Evolutionary conservation across 2,888 invertebrate species (phyloP).

Genomic region (Eurytoma adleriae): DNA sequence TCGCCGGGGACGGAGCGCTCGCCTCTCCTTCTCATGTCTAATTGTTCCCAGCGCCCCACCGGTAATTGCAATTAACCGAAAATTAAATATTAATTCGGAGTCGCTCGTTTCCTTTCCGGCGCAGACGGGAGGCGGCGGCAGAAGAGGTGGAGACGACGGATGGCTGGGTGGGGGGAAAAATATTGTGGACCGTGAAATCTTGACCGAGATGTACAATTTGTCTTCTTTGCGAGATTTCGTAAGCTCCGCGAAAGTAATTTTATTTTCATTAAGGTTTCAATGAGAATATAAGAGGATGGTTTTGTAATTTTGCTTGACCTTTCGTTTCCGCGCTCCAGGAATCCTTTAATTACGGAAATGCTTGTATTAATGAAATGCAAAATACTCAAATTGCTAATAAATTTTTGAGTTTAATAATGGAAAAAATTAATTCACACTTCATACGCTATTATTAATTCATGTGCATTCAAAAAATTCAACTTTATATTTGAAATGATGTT

Average conservation of each 20-base stretch:
- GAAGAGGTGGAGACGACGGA: neutral
- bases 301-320: neutral
- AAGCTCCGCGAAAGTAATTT: neutral
- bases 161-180: neutral
- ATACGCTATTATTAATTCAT: too few species aligned
- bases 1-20: conserved; percentile 7
- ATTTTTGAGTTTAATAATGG: too few species aligned
- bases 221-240: neutral
- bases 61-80: conserved; percentile 62
- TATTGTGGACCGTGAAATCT: neutral
- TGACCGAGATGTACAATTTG: conserved; percentile 19
- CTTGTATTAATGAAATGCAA: too few species aligned
- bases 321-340: too few species aligned
- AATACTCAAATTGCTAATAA: too few species aligned
- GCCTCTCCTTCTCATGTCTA: conserved; percentile 46
- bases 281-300: neutral
- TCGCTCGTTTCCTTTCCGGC: neutral
- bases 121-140: neutral
- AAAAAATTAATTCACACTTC: too few species aligned
- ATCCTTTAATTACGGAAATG: too few species aligned
- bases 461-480: too few species aligned
- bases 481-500: too few species aligned
- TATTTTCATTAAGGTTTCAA: neutral
- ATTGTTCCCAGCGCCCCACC: conserved; percentile 49
- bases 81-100: conserved; percentile 57